Conservation (phyloP, 2,797 vertebrate species). For the Channa striata region DNA sequence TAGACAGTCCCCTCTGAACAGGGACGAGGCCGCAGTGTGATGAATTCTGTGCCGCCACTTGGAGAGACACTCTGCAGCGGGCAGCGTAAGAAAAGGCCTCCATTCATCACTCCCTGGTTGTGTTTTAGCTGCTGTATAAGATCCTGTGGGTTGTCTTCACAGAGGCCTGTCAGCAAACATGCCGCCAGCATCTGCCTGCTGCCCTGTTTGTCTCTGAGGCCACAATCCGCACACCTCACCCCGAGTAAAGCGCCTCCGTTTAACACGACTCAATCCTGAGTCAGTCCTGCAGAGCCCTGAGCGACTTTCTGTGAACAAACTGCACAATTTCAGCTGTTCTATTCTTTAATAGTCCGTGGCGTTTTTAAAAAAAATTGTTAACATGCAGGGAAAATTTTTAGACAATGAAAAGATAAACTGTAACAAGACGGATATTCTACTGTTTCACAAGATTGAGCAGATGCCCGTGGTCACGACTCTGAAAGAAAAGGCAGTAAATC, state of each 20-base stretch:
- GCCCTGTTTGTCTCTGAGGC: slow-evolving; percentile 71
- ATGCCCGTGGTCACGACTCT: background rate
- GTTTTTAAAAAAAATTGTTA: background rate
- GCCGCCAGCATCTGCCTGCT: slow-evolving; percentile 43
- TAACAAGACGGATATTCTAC: background rate
- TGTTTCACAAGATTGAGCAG: slow-evolving; percentile 1
- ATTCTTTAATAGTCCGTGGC: background rate
- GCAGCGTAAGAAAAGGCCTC: slow-evolving; percentile 54
- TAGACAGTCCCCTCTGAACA: background rate
- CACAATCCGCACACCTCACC: slow-evolving; percentile 39
- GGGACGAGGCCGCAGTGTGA: slow-evolving; percentile 18
- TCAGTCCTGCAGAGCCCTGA: background rate
- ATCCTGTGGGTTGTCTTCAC: slow-evolving; percentile 79
- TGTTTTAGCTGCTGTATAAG: slow-evolving; percentile 72
- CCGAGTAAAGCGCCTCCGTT: slow-evolving; percentile 34
- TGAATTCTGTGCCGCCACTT: slow-evolving; percentile 26
- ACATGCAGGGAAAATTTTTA: background rate
- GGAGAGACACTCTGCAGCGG: background rate
- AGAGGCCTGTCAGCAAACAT: slow-evolving; percentile 83
- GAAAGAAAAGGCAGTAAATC: slow-evolving; percentile 2
- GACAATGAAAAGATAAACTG: background rate
- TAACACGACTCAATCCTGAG: slow-evolving; percentile 16
- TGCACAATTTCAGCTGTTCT: background rate
- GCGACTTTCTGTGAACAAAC: slow-evolving; percentile 3
- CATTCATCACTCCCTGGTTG: slow-evolving; percentile 65